These are phyloP conservation scores for Nomada lathburiana DNA, from an alignment of 2,888 invertebrate species.

Conservation along the genomic window DNA sequence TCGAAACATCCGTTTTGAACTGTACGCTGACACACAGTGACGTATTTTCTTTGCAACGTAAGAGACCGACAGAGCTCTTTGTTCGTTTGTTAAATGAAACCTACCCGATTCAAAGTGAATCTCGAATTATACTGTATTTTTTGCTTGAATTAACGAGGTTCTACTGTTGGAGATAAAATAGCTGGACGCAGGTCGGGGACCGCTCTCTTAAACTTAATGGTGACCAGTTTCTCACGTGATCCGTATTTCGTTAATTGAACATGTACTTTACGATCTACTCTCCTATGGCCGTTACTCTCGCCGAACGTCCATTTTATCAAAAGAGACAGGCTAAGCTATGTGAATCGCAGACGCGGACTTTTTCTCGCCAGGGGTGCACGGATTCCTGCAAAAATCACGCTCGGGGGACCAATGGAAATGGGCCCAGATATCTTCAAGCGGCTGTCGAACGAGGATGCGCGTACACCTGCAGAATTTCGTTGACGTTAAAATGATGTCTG, in stretches of 20 bases:
- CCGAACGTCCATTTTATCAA: conserved; percentile 43
- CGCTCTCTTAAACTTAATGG: conserved; percentile 52
- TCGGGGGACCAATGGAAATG: not conserved
- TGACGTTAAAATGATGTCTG: too few species aligned
- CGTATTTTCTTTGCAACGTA: too few species aligned
- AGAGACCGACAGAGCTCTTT: too few species aligned
- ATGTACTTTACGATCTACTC: conserved; percentile 52
- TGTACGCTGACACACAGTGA: too few species aligned
- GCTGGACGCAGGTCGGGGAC: too few species aligned
- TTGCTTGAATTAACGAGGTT: not conserved
- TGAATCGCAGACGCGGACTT: conserved; percentile 10
- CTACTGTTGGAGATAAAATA: not conserved
- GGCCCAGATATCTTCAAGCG: not conserved
- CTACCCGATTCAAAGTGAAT: not conserved
- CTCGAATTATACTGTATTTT: too few species aligned
- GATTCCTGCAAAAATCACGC: not conserved
- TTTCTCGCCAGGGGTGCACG: conserved; percentile 28
- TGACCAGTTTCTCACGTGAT: conserved; percentile 53
- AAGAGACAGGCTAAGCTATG: conserved; percentile 37
- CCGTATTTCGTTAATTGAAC: conserved; percentile 49
- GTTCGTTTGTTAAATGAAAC: not conserved
- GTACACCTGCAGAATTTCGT: not conserved
- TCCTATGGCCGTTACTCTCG: conserved; percentile 52
- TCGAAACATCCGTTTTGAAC: too few species aligned
- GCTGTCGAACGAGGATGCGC: not conserved